A percentile compares a stretch with the other conserved stretches of the same genome.
Evolutionary conservation across 2,113 vertebrate species (phyloP).

Genomic region (Arothron firmamentum): DNA sequence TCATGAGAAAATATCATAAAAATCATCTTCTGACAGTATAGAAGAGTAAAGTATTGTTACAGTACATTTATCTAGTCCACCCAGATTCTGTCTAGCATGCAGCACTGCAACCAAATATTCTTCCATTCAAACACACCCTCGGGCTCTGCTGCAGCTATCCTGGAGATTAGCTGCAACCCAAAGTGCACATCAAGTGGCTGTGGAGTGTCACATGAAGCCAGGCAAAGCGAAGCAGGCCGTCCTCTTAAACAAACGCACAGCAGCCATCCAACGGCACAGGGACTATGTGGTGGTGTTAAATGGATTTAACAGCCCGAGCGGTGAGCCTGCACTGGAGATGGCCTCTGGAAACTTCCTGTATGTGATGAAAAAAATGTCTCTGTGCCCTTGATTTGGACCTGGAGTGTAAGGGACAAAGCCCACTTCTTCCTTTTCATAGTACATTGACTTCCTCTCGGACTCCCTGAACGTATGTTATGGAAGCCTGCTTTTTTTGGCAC

Average conservation of each 20-base stretch:
- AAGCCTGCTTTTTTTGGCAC: neutral
- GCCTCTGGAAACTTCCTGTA: constrained; percentile 39
- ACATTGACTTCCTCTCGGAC: constrained; percentile 2
- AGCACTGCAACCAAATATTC: constrained; percentile 20
- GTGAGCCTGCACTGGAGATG: constrained; percentile 13
- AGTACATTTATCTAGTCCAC: neutral
- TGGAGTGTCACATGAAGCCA: constrained; percentile 37
- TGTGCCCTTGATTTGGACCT: constrained; percentile 21
- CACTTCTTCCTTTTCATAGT: constrained; percentile 1
- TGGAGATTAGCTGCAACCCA: constrained; percentile 29
- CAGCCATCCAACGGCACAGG: constrained; percentile 36
- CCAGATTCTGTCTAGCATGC: constrained; percentile 9
- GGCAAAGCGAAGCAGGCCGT: constrained; percentile 16
- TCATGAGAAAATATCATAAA: neutral
- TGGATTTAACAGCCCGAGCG: constrained; percentile 23
- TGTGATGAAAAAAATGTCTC: constrained; percentile 34
- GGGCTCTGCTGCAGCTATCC: constrained; percentile 9
- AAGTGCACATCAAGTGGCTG: constrained; percentile 28
- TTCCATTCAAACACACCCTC: constrained; percentile 17
- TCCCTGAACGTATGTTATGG: constrained; percentile 2
- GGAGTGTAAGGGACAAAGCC: neutral
- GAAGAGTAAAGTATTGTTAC: neutral
- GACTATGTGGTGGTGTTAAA: constrained; percentile 22
- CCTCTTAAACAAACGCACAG: constrained; percentile 42
- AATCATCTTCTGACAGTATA: neutral